Evolutionary conservation across 2,113 vertebrate species (phyloP).

Genomic region (Mirza zaza): DNA sequence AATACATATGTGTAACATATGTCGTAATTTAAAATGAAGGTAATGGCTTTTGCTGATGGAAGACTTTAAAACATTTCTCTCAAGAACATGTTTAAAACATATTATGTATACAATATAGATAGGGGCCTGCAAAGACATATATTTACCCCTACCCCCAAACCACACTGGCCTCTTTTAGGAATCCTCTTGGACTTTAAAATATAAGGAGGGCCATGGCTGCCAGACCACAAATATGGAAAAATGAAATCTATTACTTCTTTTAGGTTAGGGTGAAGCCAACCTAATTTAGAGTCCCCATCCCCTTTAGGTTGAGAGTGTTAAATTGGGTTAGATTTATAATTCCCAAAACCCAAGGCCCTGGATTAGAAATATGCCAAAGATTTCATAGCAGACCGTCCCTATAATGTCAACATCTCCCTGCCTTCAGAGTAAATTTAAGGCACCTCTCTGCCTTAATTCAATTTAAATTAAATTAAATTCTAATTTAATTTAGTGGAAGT

Average conservation of each 20-base stretch:
- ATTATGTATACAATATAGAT: background rate
- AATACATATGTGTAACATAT: slow-evolving; percentile 64
- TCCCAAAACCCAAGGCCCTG: background rate
- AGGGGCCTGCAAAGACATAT: background rate
- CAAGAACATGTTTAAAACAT: slow-evolving; percentile 46
- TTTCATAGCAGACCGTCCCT: background rate
- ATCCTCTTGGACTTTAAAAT: background rate
- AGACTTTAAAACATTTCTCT: slow-evolving; percentile 37
- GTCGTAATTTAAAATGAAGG: slow-evolving; percentile 44
- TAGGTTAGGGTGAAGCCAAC: background rate
- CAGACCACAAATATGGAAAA: background rate
- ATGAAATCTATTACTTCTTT: background rate
- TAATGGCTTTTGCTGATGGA: slow-evolving; percentile 59
- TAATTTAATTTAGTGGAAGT: background rate
- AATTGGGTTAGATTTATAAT: background rate
- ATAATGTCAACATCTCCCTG: background rate
- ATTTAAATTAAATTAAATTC: background rate
- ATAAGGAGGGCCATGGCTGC: background rate
- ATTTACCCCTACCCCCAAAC: background rate
- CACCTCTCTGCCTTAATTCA: background rate
- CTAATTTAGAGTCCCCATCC: background rate
- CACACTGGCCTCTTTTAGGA: background rate
- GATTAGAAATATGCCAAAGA: background rate
- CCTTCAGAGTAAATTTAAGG: background rate
- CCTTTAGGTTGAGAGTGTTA: background rate